Base-by-base conservation (phyloP, 2,797 vertebrate genomes). In the Acipenser ruthenus region DNA sequence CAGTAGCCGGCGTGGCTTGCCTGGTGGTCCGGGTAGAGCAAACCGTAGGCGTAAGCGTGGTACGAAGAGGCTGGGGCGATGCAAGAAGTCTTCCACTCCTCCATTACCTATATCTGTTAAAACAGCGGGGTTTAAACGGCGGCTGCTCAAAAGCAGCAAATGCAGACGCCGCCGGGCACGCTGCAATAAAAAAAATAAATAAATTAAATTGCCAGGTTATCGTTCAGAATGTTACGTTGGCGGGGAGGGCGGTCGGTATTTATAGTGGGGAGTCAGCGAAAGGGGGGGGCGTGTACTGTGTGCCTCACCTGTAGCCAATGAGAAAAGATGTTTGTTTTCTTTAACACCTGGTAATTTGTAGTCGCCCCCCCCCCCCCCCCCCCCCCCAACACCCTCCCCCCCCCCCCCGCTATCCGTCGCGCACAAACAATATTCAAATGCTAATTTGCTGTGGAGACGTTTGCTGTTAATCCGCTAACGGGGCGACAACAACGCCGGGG, bases 1-100 rank as follows among this genome's bases (percentile, higher is more conserved):
- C 84, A 88, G 67, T 47, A n/a, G 37, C 75, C 79, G 0, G 69
- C 71, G 56, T 79, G 73, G 63, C 65, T 78, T 23, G 84, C 84
- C n/a, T 87, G 23, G 23, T 6, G 52, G n/a, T 55, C 68, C 11
- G 67, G 85, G 65, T 85, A 88, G 71, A 86, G 11, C 3, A 87
- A 65, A 9, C 86, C 76, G 66, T 87, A 88, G 0, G 86, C 83
- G 52, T 87, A 91, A 0, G 84, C 75, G 6, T 87, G 85, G 68
- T 86, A 89, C 0, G 86, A 73, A 0, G 80, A 37, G 23, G 23
- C 4, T 4, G 23, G 23, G 2, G 23, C 23, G 23, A 3, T 37
- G 23, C 37, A 37, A 37, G 1, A 1, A 37, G 23, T 37, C 67
- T 82, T 88, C 88, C 87, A 90, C 4, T 90, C 88, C 47, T 86